A percentile compares a stretch with the other conserved stretches of the same genome.
phyloP scores from a whole-genome alignment of 1,140 invertebrate species.

The Zaprionus nigranus region DNA sequence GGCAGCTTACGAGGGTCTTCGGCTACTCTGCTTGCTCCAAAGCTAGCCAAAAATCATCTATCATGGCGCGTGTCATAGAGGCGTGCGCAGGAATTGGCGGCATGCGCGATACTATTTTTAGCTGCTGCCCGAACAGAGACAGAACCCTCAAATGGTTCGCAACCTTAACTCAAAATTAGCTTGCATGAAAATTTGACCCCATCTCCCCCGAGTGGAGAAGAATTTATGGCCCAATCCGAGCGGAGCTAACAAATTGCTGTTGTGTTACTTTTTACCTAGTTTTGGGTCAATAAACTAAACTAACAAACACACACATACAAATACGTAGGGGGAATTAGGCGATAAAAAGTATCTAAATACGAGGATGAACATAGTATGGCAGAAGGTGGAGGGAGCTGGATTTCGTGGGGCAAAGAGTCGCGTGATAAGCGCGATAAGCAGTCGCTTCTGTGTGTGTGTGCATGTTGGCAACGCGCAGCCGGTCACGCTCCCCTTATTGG shows the following conservation, averaged over 20 bases:
- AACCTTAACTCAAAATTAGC: conserved; percentile 76
- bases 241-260: conserved; percentile 64
- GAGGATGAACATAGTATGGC: neutral
- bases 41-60: conserved; percentile 64
- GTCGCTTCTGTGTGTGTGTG: conserved; percentile 1
- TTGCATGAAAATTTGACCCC: conserved; percentile 63
- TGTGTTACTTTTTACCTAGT: conserved; percentile 58
- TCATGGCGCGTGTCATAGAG: conserved; percentile 45
- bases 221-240: conserved; percentile 63
- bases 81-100: conserved; percentile 7
- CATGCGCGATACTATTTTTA: conserved; percentile 57
- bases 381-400: neutral
- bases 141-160: conserved; percentile 41
- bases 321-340: conserved; percentile 45
- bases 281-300: conserved; percentile 75
- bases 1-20: neutral
- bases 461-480: neutral
- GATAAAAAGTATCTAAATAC: conserved; percentile 69
- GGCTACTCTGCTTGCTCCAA: neutral
- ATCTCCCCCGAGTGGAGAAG: conserved; percentile 9
- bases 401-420: conserved; percentile 41
- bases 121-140: conserved; percentile 15
- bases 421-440: conserved; percentile 73
- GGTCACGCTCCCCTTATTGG: conserved; percentile 39
- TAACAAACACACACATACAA: conserved; percentile 23